Evolutionary conservation across 2,888 invertebrate genomes (phyloP), one percentile per base, ranked within the genome.

Genomic region (Nephrocerus scutellatus): DNA sequence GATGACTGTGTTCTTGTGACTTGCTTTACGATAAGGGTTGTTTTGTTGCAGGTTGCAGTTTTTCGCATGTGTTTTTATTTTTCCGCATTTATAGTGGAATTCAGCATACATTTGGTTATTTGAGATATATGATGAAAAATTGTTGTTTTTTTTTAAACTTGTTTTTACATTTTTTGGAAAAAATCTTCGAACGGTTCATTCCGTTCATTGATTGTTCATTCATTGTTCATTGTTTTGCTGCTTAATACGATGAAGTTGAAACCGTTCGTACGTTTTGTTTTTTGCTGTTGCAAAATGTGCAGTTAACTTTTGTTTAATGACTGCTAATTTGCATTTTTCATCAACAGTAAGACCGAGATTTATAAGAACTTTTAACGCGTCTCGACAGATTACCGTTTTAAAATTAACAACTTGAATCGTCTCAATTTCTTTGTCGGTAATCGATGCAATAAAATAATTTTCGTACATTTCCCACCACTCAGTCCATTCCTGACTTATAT

Each of bases 221-320:
- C n/a, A n/a, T n/a, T n/a, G n/a, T n/a, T n/a, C n/a, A n/a, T n/a
- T n/a, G 15, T 24, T 18, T 25, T 33, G 33, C 19, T 33, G 33
- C 15, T 24, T 24, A 16, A 33, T 34, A n/a, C 34, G 23, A 23
- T 34, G 26, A 10, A 25, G 26, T 16, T 34, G 34, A 23, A 26
- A 35, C 28, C 25, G 26, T 18, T 31, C 31, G 22, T 31, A 31
- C 6, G 35, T 35, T 35, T 35, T 35, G 19, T 35, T 35, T 25
- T 25, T 35, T 13, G 26, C 18, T 8, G 26, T 26, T 19, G 35
- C 35, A 28, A 35, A 35, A 28, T 35, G 28, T 13, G 19, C 18
- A 20, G 28, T 35, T 10, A 35, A 14, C 10, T 35, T 35, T 9
- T 12, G 19, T 35, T 20, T 16, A 19, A 35, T 18, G 2, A 13